A percentile compares a stretch with the other conserved stretches of the same genome.
These are phyloP conservation scores for Lymantria monacha DNA, from an alignment of 2,888 invertebrate species.

Conservation along the genomic window DNA sequence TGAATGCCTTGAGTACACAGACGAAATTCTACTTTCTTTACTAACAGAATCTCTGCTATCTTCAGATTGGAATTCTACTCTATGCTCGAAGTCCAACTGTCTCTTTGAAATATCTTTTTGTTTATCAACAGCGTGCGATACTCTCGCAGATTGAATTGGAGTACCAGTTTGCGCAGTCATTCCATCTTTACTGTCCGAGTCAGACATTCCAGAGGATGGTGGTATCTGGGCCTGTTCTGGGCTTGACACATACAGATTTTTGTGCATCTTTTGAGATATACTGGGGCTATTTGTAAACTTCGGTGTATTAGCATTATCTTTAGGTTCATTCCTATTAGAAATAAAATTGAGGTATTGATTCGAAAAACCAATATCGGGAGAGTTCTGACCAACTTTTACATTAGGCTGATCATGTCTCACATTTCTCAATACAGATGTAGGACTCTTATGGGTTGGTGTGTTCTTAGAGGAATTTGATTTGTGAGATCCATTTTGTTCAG, in stretches of 20 bases:
- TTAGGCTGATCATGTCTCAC: slow-evolving; percentile 73
- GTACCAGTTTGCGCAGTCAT: slow-evolving; percentile 71
- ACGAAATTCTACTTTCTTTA: slow-evolving; percentile 74
- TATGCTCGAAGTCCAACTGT: slow-evolving; percentile 75
- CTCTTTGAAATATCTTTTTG: slow-evolving; percentile 75
- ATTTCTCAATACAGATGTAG: slow-evolving; percentile 67
- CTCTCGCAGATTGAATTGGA: slow-evolving; percentile 72
- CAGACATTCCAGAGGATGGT: slow-evolving; percentile 74
- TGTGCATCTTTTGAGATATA: slow-evolving; percentile 79
- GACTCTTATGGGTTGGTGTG: slow-evolving; percentile 55
- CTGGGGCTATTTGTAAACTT: slow-evolving; percentile 78
- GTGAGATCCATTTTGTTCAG: slow-evolving; percentile 45
- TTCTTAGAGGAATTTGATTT: slow-evolving; percentile 51
- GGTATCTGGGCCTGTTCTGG: slow-evolving; percentile 79
- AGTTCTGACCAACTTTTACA: slow-evolving; percentile 62
- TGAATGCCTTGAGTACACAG: slow-evolving; percentile 70
- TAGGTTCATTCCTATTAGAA: slow-evolving; percentile 77
- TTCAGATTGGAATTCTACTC: slow-evolving; percentile 71
- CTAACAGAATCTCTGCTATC: slow-evolving; percentile 76
- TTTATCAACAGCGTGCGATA: slow-evolving; percentile 62
- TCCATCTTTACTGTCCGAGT: slow-evolving; percentile 75
- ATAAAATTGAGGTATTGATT: slow-evolving; percentile 77
- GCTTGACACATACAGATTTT: slow-evolving; percentile 77
- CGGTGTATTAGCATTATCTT: slow-evolving; percentile 79
- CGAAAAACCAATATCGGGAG: slow-evolving; percentile 74